Conservation (phyloP, 2,113 vertebrate species). For the Neopipo cinnamomea region DNA sequence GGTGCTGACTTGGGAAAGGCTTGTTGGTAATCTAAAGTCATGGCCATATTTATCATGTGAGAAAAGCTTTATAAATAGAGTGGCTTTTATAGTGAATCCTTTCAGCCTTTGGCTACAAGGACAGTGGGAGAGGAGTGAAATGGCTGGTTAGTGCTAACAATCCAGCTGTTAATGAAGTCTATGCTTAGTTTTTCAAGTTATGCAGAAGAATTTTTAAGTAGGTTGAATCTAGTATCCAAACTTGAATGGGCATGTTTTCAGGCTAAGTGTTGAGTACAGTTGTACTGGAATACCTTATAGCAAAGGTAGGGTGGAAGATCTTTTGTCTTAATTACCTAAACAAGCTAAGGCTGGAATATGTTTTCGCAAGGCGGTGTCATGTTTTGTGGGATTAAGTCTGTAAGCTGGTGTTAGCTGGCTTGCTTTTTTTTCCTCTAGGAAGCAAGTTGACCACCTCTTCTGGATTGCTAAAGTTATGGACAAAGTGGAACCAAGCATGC, state of each 20-base stretch:
- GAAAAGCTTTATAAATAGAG: background rate
- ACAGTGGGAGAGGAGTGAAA: background rate
- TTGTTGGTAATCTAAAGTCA: background rate
- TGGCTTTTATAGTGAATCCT: background rate
- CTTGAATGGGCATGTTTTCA: slow-evolving; percentile 63
- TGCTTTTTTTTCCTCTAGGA: background rate
- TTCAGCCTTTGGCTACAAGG: background rate
- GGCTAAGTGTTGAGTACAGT: background rate
- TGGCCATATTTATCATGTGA: background rate
- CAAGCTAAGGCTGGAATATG: slow-evolving; percentile 58
- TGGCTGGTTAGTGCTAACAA: background rate
- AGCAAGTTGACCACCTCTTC: background rate
- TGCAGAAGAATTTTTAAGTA: slow-evolving; percentile 31
- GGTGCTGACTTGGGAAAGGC: background rate
- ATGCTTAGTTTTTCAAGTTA: slow-evolving; percentile 29
- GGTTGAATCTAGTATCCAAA: slow-evolving; percentile 9
- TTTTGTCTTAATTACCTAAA: slow-evolving; percentile 35
- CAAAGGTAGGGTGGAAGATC: slow-evolving; percentile 33
- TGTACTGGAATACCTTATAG: slow-evolving; percentile 33
- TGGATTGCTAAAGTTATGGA: background rate
- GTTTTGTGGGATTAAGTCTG: slow-evolving; percentile 16
- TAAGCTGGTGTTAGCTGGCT: background rate
- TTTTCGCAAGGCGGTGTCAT: background rate
- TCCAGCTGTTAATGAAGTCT: slow-evolving; percentile 28
- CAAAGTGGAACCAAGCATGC: background rate